These are phyloP conservation scores for Mycalesis mineus DNA, from an alignment of 2,888 invertebrate species.

Conservation along the genomic window DNA sequence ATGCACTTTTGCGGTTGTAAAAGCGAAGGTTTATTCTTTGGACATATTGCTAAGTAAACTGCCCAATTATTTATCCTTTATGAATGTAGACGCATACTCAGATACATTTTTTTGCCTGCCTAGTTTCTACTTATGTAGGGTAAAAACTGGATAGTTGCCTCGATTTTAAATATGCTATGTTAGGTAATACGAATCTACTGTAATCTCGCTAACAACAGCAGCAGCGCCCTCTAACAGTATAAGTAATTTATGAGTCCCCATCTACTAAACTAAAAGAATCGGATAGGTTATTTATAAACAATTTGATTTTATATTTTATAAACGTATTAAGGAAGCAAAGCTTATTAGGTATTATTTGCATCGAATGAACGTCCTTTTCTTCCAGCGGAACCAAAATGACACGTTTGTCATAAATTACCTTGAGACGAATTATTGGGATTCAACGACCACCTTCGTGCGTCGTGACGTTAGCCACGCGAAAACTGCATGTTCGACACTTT, in stretches of 20 bases:
- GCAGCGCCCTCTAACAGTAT: too few relatives aligned
- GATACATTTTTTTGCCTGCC: too few relatives aligned
- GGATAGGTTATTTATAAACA: too few relatives aligned
- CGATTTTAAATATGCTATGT: too few relatives aligned
- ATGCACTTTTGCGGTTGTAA: background rate
- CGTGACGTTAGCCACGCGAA: slow-evolving; percentile 9
- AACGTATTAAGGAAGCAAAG: background rate
- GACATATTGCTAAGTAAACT: background rate
- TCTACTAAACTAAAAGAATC: too few relatives aligned
- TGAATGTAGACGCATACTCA: too few relatives aligned
- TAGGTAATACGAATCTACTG: too few relatives aligned
- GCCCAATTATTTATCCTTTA: too few relatives aligned
- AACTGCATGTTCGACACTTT: slow-evolving; percentile 1
- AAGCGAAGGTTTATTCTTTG: background rate
- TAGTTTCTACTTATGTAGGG: too few relatives aligned
- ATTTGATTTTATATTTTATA: background rate
- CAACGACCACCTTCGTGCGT: slow-evolving; percentile 12
- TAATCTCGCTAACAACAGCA: too few relatives aligned
- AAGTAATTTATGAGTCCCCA: too few relatives aligned
- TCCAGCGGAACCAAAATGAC: slow-evolving; percentile 20
- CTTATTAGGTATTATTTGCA: slow-evolving; percentile 6
- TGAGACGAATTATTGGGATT: slow-evolving; percentile 23
- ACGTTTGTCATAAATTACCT: slow-evolving; percentile 21
- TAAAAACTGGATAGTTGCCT: too few relatives aligned
- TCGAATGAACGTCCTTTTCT: slow-evolving; percentile 14